phyloP scores from a whole-genome alignment of 1,140 invertebrate genomes.

The Drosophila burlai region DNA sequence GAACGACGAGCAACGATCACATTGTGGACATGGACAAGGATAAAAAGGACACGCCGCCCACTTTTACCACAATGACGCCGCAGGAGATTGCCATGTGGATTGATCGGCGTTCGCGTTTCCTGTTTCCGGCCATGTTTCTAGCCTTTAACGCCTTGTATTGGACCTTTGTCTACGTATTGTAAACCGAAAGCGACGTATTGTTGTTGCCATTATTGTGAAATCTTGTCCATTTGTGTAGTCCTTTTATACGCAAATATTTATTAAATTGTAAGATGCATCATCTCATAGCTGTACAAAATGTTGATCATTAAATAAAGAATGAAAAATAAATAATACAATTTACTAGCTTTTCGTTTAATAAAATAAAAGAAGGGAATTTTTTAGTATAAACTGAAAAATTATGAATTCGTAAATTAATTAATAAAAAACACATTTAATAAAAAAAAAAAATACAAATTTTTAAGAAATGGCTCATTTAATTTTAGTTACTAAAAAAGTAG shows the following conservation, averaged over 20 bases:
- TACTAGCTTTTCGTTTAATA: too few relatives aligned
- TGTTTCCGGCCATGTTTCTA: slow-evolving; percentile 92
- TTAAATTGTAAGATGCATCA: slow-evolving; percentile 55
- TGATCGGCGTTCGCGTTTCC: slow-evolving; percentile 90
- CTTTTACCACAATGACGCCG: slow-evolving; percentile 92
- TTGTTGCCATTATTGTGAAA: slow-evolving; percentile 59
- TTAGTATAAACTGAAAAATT: not conserved
- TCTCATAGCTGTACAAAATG: slow-evolving; percentile 58
- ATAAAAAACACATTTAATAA: not conserved
- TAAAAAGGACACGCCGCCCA: slow-evolving; percentile 68
- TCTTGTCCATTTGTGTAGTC: slow-evolving; percentile 60
- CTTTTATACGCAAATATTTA: slow-evolving; percentile 52
- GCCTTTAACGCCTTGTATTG: slow-evolving; percentile 94
- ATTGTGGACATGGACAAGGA: slow-evolving; percentile 75
- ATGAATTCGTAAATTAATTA: not conserved
- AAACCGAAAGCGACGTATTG: slow-evolving; percentile 3
- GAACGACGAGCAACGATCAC: slow-evolving; percentile 62
- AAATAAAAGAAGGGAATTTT: too few relatives aligned
- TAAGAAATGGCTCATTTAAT: not conserved
- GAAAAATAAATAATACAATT: slow-evolving; percentile 34
- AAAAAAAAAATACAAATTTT: not conserved
- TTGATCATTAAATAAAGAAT: slow-evolving; percentile 37
- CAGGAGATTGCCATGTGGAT: slow-evolving; percentile 95
- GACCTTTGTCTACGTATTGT: slow-evolving; percentile 89
- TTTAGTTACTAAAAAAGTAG: not conserved